These are phyloP conservation scores for Acleris holmiana DNA, from an alignment of 2,888 invertebrate species.

Conservation along the genomic window DNA sequence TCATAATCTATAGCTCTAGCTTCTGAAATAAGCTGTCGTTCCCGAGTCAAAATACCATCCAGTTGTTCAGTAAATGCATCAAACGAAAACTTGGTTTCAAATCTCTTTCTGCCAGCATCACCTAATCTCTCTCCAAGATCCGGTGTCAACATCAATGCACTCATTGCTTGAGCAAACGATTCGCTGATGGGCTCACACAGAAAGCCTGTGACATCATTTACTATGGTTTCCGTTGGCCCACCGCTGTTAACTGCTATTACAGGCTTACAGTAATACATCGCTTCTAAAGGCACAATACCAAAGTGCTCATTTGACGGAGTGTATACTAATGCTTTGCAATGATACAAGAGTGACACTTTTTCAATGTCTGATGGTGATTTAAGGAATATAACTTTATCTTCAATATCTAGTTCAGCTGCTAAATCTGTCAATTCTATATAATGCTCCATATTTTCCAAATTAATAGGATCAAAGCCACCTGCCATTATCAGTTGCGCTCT, in stretches of 20 bases:
- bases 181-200: slow-evolving; percentile 88
- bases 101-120: slow-evolving; percentile 88
- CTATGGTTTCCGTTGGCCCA: slow-evolving; percentile 97
- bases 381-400: slow-evolving; percentile 91
- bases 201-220: slow-evolving; percentile 91
- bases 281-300: slow-evolving; percentile 99
- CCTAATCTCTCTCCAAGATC: slow-evolving; percentile 88
- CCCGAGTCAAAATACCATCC: slow-evolving; percentile 80
- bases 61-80: slow-evolving; percentile 90
- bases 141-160: slow-evolving; percentile 86
- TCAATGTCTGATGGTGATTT: slow-evolving; percentile 94
- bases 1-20: slow-evolving; percentile 71
- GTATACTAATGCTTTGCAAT: slow-evolving; percentile 93
- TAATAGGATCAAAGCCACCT: slow-evolving; percentile 97
- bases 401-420: slow-evolving; percentile 86
- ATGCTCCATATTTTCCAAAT: slow-evolving; percentile 94
- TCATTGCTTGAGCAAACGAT: slow-evolving; percentile 92
- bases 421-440: slow-evolving; percentile 89
- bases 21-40: slow-evolving; percentile 73
- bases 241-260: slow-evolving; percentile 98
- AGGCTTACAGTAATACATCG: slow-evolving; percentile 96
- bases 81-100: slow-evolving; percentile 93
- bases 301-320: slow-evolving; percentile 99
- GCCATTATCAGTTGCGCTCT: slow-evolving; percentile 94
- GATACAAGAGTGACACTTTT: slow-evolving; percentile 92